Percentiles rank a stretch among this genome's conserved stretches.
Conservation (phyloP, 2,797 vertebrate genomes). For the Miichthys miiuy region DNA sequence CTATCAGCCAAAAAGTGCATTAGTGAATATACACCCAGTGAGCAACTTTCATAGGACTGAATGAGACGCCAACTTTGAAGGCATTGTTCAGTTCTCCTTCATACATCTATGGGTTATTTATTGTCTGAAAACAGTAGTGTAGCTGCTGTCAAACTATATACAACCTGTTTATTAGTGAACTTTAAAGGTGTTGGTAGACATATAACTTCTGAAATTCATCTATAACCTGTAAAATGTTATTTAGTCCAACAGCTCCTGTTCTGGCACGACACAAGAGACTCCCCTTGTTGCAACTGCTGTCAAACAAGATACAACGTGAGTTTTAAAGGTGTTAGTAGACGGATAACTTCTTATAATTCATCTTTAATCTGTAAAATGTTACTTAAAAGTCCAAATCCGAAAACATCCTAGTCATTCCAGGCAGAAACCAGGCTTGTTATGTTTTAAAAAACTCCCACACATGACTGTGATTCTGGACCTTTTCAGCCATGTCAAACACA, state of each 20-base stretch:
- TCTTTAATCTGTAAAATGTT: constrained; percentile 6
- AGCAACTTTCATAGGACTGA: no score
- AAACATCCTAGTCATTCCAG: constrained; percentile 23
- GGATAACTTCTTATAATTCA: background rate
- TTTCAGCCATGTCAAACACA: constrained; percentile 26
- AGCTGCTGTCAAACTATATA: background rate
- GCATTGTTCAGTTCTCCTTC: background rate
- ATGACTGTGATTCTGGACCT: background rate
- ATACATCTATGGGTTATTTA: background rate
- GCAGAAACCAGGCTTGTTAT: constrained; percentile 32
- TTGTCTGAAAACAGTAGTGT: background rate
- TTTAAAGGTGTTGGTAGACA: background rate
- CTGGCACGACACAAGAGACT: no score
- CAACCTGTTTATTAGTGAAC: background rate
- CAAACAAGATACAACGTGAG: background rate
- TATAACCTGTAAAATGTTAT: constrained; percentile 7
- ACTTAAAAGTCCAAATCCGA: background rate
- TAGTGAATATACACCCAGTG: no score
- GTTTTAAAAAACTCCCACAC: constrained; percentile 33
- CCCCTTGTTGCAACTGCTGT: background rate
- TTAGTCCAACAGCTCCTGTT: background rate
- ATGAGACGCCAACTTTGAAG: no score
- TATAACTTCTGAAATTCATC: background rate
- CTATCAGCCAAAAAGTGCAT: no score
- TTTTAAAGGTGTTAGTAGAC: background rate